Base-by-base conservation (phyloP, 2,888 invertebrate genomes). In the Chrysina gloriosa region DNA sequence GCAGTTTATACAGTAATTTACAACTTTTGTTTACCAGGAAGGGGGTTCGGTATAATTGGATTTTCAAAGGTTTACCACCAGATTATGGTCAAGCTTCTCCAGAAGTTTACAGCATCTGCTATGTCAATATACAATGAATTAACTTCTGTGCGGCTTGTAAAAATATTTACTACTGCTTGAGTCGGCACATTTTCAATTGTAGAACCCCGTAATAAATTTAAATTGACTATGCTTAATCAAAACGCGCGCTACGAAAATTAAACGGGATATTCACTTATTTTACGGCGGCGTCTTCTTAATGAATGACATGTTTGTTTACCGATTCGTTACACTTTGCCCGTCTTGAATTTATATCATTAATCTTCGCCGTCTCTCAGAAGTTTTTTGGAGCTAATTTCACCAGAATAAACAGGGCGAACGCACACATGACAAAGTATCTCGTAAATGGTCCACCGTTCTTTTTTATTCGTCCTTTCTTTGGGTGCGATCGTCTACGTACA, bases 281-380 rank as follows among this genome's bases (percentile, higher is more conserved):
- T 39, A 31, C 14, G 9, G 42, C 42, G 19, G 27, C 19, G 16
- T 23, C n/a, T 14, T 16, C 29, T 42, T 42, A 61, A 61, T 68
- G 66, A 68, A 68, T 68, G 68, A 64, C 56, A 61, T 61, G 70
- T 70, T 70, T 69, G 71, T 70, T 70, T 63, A 63, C 54, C 27
- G 45, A 68, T 70, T 68, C 36, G 36, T 36, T 39, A 68, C 68
- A 63, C 58, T 52, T 63, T 45, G 23, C 66, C 54, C 25, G 29
- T 25, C 42, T 61, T 42, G 39, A 31, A 52, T 71, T 65, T 45
- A 66, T 50, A 64, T 65, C 69, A 68, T 69, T 69, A 69, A 69
- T 69, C 71, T 67, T 69, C n/a, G 27, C 65, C 54, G 39, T 65
- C 68, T 61, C 63, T 61, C 64, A 52, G 66, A 42, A 27, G 27